phyloP scores from a whole-genome alignment of 2,113 vertebrate species.

The Dasyornis broadbenti region DNA sequence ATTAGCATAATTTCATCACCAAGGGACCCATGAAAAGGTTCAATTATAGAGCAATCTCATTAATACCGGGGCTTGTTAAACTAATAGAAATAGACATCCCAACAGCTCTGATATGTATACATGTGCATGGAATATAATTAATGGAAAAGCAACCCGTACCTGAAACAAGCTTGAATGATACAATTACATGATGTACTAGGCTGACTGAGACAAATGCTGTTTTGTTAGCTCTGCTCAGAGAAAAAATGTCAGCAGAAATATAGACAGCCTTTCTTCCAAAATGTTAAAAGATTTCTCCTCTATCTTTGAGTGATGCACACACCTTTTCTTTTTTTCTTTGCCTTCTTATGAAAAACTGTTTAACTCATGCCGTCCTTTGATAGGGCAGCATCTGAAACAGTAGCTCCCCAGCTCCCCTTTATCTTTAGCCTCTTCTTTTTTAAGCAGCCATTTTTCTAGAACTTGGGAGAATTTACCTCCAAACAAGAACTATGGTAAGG shows the following conservation, averaged over 20 bases:
- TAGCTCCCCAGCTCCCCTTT: background rate
- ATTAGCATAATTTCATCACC: conserved; percentile 92
- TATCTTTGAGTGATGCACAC: background rate
- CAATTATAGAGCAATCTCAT: conserved; percentile 94
- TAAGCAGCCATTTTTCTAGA: background rate
- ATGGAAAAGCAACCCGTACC: conserved; percentile 78
- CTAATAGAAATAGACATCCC: conserved; percentile 85
- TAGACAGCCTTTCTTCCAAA: background rate
- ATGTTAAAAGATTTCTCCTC: background rate
- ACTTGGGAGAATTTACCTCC: background rate
- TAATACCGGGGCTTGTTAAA: conserved; percentile 92
- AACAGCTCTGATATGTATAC: conserved; percentile 84
- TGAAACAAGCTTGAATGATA: conserved; percentile 60
- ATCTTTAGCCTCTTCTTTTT: background rate
- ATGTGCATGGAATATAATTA: conserved; percentile 88
- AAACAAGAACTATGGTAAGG: background rate
- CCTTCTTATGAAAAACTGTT: background rate
- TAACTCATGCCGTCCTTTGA: background rate
- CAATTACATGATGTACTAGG: background rate
- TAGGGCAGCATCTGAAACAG: background rate
- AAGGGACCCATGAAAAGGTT: conserved; percentile 92
- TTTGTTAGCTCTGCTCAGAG: background rate
- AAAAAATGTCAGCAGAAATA: background rate
- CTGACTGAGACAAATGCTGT: conserved; percentile 2
- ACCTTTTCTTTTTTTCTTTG: background rate